Evolutionary conservation across 2,113 vertebrate species (phyloP), one percentile per base, ranked within the genome.

Genomic region (Eolophus roseicapilla): DNA sequence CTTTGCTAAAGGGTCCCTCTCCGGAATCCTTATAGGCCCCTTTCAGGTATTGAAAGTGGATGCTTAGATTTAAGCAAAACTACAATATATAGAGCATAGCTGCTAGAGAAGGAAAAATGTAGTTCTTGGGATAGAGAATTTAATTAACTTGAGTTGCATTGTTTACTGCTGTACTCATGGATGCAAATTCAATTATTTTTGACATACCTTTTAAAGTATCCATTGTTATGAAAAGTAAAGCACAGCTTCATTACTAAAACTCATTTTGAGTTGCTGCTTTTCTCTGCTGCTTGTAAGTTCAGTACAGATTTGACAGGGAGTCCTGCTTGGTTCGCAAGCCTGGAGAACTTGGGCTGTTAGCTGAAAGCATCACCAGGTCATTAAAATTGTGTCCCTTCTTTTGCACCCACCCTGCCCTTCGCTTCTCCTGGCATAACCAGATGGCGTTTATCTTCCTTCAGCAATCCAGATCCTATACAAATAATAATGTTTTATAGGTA

Each of bases 201-300:
- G 85, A 75, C 73, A 69, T 73, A 67, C 31, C 43, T 79, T 82
- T 95, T 68, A 53, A 94, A 95, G 90, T 91, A 76, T 41, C 84
- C 53, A 86, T 74, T 83, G 46, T 80, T 83, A 70, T 64, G 76
- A 81, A 78, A 90, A 94, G 63, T 62, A 64, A 85, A 90, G 86
- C 35, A 11, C 73, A 88, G 76, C 18, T 78, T 84, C 57, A 25
- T 71, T 78, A 17, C 47, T 81, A 83, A 88, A 93, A 63, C 33
- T 86, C 76, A 49, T 82, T 88, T 64, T n/a, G 60, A 90, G 29
- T 24, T 88, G 31, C 63, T 88, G 59, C 41, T 47, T 95, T 88
- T 67, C 60, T 63, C 90, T 78, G 33, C 43, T 35, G 33, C 27
- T 74, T 65, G 47, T 13, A 50, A 88, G 33, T 37, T 85, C 67